A percentile compares a stretch with the other conserved stretches of the same genome.
Evolutionary conservation across 2,113 vertebrate species (phyloP).

Genomic region (Aspiorhynchus laticeps): DNA sequence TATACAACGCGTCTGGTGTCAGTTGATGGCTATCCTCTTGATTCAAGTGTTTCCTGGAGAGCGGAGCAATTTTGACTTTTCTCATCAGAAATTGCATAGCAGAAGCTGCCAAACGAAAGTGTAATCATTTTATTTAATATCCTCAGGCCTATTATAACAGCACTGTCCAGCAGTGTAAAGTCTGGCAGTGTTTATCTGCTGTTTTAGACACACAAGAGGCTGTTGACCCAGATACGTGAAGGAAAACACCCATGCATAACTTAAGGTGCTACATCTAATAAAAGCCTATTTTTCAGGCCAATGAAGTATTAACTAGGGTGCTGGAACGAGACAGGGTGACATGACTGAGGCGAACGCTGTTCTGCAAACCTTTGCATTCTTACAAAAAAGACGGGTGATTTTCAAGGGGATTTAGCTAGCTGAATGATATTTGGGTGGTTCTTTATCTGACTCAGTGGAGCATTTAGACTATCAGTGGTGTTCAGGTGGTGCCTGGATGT

Average conservation of each 20-base stretch:
- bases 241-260: conserved; percentile 46
- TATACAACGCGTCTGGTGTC: neutral
- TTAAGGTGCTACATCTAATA: conserved; percentile 37
- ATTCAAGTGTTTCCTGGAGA: conserved; percentile 26
- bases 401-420: conserved; percentile 4
- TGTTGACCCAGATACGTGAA: conserved; percentile 51
- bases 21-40: conserved; percentile 31
- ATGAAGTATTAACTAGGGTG: conserved; percentile 51
- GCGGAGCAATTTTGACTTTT: neutral
- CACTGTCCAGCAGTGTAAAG: conserved; percentile 20
- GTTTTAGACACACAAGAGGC: conserved; percentile 14
- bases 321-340: conserved; percentile 26
- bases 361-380: conserved; percentile 6
- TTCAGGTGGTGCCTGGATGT: neutral
- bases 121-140: conserved; percentile 30
- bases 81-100: neutral
- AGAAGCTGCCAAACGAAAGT: neutral
- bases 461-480: conserved; percentile 20
- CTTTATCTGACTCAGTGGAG: conserved; percentile 20
- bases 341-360: conserved; percentile 10
- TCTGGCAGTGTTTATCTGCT: conserved; percentile 27
- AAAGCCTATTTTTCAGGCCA: conserved; percentile 45
- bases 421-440: conserved; percentile 30
- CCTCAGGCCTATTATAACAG: neutral
- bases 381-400: conserved; percentile 16